These are phyloP conservation scores for Lordiphosa collinella DNA, from an alignment of 1,140 invertebrate genomes.

Conservation along the genomic window DNA sequence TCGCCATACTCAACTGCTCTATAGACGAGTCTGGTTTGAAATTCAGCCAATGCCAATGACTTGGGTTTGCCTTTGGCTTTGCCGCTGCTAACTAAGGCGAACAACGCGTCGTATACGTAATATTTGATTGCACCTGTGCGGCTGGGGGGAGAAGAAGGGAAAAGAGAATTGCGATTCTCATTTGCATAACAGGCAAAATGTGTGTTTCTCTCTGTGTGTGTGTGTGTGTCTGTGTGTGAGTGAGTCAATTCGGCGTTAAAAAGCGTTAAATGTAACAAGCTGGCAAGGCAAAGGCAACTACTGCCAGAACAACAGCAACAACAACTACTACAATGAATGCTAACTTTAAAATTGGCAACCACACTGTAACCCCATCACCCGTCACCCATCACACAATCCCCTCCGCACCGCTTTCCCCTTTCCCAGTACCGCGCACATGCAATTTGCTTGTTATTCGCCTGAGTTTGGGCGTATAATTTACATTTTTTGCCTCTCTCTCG, in stretches of 20 bases:
- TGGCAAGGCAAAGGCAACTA: conserved; percentile 19
- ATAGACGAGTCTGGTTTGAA: neutral
- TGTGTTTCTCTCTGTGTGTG: conserved; percentile 5
- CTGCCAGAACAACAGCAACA: conserved; percentile 28
- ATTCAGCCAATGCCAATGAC: conserved; percentile 5
- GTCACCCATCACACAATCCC: neutral
- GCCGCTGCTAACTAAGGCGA: conserved; percentile 38
- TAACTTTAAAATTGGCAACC: conserved; percentile 58
- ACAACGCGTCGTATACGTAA: conserved; percentile 60
- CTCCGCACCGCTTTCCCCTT: neutral
- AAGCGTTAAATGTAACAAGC: conserved; percentile 67
- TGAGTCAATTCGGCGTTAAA: conserved; percentile 68
- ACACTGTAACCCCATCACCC: conserved; percentile 22
- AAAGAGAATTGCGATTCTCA: conserved; percentile 53
- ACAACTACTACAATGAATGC: conserved; percentile 46
- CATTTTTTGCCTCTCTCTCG: conserved; percentile 53
- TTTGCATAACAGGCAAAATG: conserved; percentile 65
- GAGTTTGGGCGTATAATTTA: conserved; percentile 74
- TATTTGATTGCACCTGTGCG: conserved; percentile 68
- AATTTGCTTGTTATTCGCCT: conserved; percentile 67
- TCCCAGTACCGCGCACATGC: conserved; percentile 25
- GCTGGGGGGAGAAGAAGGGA: conserved; percentile 22
- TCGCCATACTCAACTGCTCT: conserved; percentile 25
- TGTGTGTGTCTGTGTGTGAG: conserved; percentile 24
- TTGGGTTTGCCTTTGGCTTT: conserved; percentile 26